Base-by-base conservation (phyloP, 2,888 invertebrate genomes). In the Eupithecia inturbata region DNA sequence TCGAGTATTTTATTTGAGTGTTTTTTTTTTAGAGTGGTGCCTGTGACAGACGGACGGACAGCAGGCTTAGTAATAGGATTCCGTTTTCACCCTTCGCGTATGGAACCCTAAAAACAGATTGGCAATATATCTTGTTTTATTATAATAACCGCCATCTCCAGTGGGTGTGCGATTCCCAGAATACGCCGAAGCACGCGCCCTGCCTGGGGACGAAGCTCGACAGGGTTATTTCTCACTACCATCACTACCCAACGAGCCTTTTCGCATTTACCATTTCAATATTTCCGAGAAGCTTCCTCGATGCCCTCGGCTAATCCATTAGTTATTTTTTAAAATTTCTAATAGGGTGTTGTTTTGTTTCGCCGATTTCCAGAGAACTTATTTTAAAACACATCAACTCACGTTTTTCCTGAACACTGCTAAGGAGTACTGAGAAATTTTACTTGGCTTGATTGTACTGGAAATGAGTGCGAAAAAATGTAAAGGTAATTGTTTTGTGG, bases 181-280 rank as follows among this genome's bases (percentile, higher is more conserved):
- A 93, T 87, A 89, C 86, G 85, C 87, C 76, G 85, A 84, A 88
- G 90, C 90, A 91, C 90, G 90, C 89, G 89, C 88, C 88, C 80
- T 88, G 88, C 89, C 63, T 10, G 88, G 86, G 87, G 79, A 78
- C 75, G 80, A 79, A 80, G 79, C 77, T 74, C 71, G 45, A 19
- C 68, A 74, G 80, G 80, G 81, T 82, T 83, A 77, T 78, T 78
- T 72, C 75, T 70, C 70, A 75, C 72, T 77, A 76, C 76, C 77
- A 74, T 70, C 70, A 75, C 72, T 77, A 76, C 76, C 77, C 79
- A 80, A 69, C 71, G 79, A 86, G 84, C 85, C 88, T 91, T 91
- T 92, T 91, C 88, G 88, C 88, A 89, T 90, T 90, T 90, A 91
- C 87, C 84, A 88, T 89, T 89, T 84, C 81, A 79, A 89, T 88